Evolutionary conservation across 2,888 invertebrate species (phyloP).

Genomic region (Netelia melanura): DNA sequence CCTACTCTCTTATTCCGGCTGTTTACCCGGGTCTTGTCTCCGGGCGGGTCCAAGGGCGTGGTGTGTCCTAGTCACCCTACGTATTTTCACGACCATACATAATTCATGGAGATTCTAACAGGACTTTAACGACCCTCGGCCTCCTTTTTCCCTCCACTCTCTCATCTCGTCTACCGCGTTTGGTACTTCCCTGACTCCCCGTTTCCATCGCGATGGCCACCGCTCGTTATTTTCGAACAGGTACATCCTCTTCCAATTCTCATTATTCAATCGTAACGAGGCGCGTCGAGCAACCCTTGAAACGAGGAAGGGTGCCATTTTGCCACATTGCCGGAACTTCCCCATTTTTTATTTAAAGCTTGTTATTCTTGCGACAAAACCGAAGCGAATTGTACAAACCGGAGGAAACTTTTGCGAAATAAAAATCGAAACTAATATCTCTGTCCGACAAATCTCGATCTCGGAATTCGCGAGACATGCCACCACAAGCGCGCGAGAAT

Average conservation of each 20-base stretch:
- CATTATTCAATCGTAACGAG: background rate
- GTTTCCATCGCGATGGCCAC: slow-evolving; percentile 18
- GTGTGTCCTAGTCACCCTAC: slow-evolving; percentile 41
- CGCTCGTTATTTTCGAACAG: background rate
- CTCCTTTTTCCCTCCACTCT: slow-evolving; percentile 19
- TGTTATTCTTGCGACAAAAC: too few species aligned
- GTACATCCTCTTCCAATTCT: background rate
- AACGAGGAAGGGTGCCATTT: background rate
- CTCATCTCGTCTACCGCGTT: slow-evolving; percentile 10
- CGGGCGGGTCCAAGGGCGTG: slow-evolving; percentile 75
- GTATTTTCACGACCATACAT: slow-evolving; percentile 53
- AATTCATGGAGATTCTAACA: slow-evolving; percentile 50
- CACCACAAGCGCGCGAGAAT: background rate
- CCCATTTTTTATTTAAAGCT: too few species aligned
- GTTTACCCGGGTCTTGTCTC: slow-evolving; percentile 81
- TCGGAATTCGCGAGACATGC: slow-evolving; percentile 7
- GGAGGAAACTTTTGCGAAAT: too few species aligned
- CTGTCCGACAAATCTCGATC: slow-evolving; percentile 12
- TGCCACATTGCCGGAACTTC: background rate
- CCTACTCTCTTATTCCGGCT: slow-evolving; percentile 80
- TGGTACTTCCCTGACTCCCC: background rate
- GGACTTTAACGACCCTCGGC: slow-evolving; percentile 23
- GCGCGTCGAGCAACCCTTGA: too few species aligned
- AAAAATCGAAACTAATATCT: slow-evolving; percentile 13
- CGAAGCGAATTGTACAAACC: too few species aligned